phyloP scores from a whole-genome alignment of 2,113 vertebrate genomes.

The Bagarius yarrelli region DNA sequence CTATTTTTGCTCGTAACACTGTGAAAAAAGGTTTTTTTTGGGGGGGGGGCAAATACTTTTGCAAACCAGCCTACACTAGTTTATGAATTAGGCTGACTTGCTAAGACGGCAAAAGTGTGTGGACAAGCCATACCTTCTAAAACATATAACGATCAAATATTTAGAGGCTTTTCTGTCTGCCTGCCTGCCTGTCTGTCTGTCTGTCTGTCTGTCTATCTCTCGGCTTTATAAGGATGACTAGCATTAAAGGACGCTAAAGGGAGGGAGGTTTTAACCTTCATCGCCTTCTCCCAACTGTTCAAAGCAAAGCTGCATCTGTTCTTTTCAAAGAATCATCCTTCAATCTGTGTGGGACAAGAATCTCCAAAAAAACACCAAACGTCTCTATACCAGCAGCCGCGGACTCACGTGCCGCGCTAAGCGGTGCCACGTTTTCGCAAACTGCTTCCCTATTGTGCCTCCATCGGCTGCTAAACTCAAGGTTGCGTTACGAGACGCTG shows the following conservation, averaged over 20 bases:
- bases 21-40: not conserved
- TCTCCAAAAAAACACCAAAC: not conserved
- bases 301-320: constrained; percentile 8
- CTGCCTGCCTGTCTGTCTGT: too few relatives aligned
- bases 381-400: too few relatives aligned
- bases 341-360: not conserved
- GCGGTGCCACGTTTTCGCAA: not conserved
- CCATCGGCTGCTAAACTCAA: not conserved
- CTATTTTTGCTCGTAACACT: not conserved
- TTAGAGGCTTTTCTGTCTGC: too few relatives aligned
- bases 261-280: not conserved
- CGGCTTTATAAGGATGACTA: not conserved
- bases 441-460: not conserved
- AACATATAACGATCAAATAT: not conserved
- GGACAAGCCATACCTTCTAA: not conserved
- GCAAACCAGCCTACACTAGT: not conserved
- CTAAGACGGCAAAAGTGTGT: not conserved
- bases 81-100: not conserved
- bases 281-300: constrained; percentile 15
- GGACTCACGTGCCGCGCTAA: too few relatives aligned
- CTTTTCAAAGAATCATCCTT: not conserved
- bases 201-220: too few relatives aligned
- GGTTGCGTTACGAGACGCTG: not conserved
- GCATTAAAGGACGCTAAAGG: not conserved
- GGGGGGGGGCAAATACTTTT: not conserved